Conservation (phyloP, 2,888 invertebrate species). For the Caenorhabditis afra region DNA sequence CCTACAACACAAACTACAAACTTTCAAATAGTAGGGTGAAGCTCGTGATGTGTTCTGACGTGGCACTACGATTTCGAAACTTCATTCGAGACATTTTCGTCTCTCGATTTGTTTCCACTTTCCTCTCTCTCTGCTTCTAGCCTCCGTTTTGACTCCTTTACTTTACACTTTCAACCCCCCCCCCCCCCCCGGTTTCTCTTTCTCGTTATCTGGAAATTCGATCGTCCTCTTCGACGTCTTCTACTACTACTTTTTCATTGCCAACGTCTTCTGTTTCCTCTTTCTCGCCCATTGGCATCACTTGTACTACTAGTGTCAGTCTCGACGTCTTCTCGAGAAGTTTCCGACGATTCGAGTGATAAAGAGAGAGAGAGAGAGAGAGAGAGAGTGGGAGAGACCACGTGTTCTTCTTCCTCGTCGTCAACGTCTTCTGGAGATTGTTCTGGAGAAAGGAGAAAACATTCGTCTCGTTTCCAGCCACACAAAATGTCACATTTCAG, state of each 20-base stretch:
- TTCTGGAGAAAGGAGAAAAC: neutral
- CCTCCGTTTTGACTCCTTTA: slow-evolving; percentile 30
- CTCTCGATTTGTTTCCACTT: no score
- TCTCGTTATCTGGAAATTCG: slow-evolving; percentile 45
- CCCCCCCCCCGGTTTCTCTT: no score
- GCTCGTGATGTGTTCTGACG: no score
- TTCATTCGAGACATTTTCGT: no score
- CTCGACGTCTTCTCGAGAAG: neutral
- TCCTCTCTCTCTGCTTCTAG: slow-evolving; percentile 8
- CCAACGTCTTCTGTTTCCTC: slow-evolving; percentile 9
- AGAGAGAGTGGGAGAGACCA: neutral
- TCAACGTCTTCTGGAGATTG: neutral
- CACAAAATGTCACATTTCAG: no score
- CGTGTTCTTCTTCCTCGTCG: no score
- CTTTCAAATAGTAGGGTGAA: no score
- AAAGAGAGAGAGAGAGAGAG: neutral
- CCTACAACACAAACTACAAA: no score
- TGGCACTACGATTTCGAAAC: no score
- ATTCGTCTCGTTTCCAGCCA: neutral
- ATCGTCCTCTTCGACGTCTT: slow-evolving; percentile 25
- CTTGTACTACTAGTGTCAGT: slow-evolving; percentile 20
- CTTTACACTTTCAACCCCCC: slow-evolving; percentile 48
- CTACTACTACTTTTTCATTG: slow-evolving; percentile 27
- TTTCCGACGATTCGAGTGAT: neutral
- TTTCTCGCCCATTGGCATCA: neutral